A percentile compares a stretch with the other conserved stretches of the same genome.
These are phyloP conservation scores for Himalopsyche tibetana DNA, from an alignment of 2,888 invertebrate species.

Conservation along the genomic window DNA sequence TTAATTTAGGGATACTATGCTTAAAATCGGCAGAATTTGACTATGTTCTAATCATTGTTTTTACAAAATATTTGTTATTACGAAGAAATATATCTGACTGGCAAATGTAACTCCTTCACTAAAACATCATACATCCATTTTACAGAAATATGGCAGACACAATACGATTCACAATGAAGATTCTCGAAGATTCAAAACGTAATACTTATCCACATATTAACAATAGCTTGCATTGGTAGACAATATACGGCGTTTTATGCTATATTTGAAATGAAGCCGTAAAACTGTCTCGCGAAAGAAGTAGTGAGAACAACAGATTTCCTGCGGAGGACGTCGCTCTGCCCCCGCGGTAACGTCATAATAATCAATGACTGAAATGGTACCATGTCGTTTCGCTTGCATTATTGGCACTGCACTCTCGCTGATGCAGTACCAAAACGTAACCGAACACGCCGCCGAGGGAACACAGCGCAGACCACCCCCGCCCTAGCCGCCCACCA, in stretches of 20 bases:
- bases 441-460: background rate
- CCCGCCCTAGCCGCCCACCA: slow-evolving; percentile 4
- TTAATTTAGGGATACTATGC: too few relatives aligned
- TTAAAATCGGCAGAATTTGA: too few relatives aligned
- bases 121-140: too few relatives aligned
- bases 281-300: background rate
- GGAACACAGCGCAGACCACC: background rate
- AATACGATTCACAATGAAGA: too few relatives aligned
- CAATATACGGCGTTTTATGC: background rate
- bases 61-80: too few relatives aligned
- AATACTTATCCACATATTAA: too few relatives aligned
- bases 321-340: background rate
- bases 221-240: too few relatives aligned
- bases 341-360: slow-evolving; percentile 17
- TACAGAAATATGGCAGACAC: too few relatives aligned
- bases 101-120: too few relatives aligned
- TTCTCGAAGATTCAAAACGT: too few relatives aligned
- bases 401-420: slow-evolving; percentile 1
- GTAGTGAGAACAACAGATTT: background rate
- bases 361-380: slow-evolving; percentile 14
- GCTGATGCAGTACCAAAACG: background rate
- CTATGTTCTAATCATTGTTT: too few relatives aligned
- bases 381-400: background rate
- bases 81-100: too few relatives aligned
- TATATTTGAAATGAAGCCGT: background rate